A percentile compares a stretch with the other conserved stretches of the same genome.
These are phyloP conservation scores for Brachionus asplanchnoidis DNA, from an alignment of 1,140 invertebrate genomes.

Conservation along the genomic window DNA sequence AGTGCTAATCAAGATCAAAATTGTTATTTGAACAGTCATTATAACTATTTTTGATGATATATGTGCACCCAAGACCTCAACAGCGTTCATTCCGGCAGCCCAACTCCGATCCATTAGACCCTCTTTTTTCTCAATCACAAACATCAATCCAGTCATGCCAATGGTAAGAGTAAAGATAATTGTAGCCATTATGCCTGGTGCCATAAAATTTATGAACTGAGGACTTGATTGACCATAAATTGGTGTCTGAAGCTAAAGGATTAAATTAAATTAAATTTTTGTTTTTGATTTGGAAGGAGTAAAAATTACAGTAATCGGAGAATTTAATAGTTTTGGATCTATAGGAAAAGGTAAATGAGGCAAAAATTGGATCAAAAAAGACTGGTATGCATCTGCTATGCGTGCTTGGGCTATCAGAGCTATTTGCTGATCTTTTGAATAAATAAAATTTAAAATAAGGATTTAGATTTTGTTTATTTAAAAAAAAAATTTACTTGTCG, in stretches of 20 bases:
- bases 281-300: neutral
- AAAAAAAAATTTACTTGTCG: conserved; percentile 31
- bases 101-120: conserved; percentile 51
- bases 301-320: conserved; percentile 4
- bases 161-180: conserved; percentile 92
- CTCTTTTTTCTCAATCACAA: conserved; percentile 74
- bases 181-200: conserved; percentile 87
- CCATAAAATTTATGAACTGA: conserved; percentile 88
- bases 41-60: conserved; percentile 86
- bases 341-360: neutral
- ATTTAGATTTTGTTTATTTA: neutral
- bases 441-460: neutral
- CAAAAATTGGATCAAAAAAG: conserved; percentile 4
- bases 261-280: neutral
- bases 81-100: conserved; percentile 69
- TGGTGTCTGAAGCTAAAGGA: conserved; percentile 68
- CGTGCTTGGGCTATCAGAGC: conserved; percentile 2
- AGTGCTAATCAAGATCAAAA: conserved; percentile 78
- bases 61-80: conserved; percentile 83
- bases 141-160: conserved; percentile 81
- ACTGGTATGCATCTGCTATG: conserved; percentile 20
- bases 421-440: conserved; percentile 28
- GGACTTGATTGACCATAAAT: conserved; percentile 80
- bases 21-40: conserved; percentile 80
- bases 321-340: conserved; percentile 14